Percentiles rank a stretch among this genome's conserved stretches.
phyloP scores from a whole-genome alignment of 1,140 invertebrate species.

The Zaprionus kolodkinae region DNA sequence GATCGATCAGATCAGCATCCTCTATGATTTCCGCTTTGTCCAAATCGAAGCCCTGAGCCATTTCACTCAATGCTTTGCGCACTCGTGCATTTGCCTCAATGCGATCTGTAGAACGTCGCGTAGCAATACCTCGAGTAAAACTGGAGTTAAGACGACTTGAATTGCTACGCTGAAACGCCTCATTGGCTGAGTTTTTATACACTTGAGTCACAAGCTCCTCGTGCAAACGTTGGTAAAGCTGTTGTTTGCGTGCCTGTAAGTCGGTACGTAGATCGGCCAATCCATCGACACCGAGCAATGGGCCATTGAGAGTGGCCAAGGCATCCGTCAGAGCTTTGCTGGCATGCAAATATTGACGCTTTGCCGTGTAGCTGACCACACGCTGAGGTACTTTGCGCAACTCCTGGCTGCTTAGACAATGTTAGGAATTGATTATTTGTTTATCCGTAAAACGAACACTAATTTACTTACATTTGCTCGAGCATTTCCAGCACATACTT shows the following conservation, averaged over 20 bases:
- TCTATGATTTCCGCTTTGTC: slow-evolving; percentile 86
- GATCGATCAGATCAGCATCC: slow-evolving; percentile 87
- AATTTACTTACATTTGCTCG: slow-evolving; percentile 91
- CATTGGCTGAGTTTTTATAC: slow-evolving; percentile 88
- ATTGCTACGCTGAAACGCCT: slow-evolving; percentile 87
- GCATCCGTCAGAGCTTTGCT: slow-evolving; percentile 91
- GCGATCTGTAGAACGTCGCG: slow-evolving; percentile 85
- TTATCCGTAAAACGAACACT: too few species aligned
- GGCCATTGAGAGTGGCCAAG: slow-evolving; percentile 88
- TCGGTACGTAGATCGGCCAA: slow-evolving; percentile 91
- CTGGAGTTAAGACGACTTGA: slow-evolving; percentile 86
- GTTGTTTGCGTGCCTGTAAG: slow-evolving; percentile 89
- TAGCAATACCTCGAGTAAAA: slow-evolving; percentile 85
- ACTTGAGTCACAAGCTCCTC: slow-evolving; percentile 91
- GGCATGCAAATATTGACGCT: slow-evolving; percentile 94
- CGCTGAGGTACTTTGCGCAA: slow-evolving; percentile 91
- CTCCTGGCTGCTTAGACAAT: slow-evolving; percentile 87
- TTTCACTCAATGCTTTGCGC: slow-evolving; percentile 84
- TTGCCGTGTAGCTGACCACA: slow-evolving; percentile 88
- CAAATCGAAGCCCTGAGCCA: slow-evolving; percentile 79
- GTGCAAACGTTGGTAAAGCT: slow-evolving; percentile 89
- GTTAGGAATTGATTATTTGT: background rate
- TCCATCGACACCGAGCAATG: slow-evolving; percentile 91
- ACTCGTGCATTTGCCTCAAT: slow-evolving; percentile 84
- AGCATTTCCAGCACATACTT: slow-evolving; percentile 94